Base-by-base conservation (phyloP, 2,888 invertebrate species). In the Andricus curvator region DNA sequence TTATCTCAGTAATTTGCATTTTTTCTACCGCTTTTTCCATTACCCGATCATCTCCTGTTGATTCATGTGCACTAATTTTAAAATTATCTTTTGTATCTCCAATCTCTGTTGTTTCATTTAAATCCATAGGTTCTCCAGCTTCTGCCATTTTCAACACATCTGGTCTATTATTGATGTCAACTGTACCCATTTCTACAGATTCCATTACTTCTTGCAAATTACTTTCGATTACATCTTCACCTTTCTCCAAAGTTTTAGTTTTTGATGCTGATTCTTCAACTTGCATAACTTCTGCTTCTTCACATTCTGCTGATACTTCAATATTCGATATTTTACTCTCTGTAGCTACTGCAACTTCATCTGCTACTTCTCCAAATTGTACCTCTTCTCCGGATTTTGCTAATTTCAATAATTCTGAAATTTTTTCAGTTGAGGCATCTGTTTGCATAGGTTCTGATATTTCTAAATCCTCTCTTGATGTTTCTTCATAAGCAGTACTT, bases 1-100 rank as follows among this genome's bases (percentile, higher is more conserved):
- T 11, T 11, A 60, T 13, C 11, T 60, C 60, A 22, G 1, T 3
- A 0, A 11, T 22, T 60, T 60, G 9, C 22, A 60, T 60, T 22
- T 22, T 22, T 13, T 80, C 74, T 15, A 17, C 13, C 41, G 8
- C 41, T 74, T 79, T 79, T 76, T 83, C 78, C 22, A 83, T 67
- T 13, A 37, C 20, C 37, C 60, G 62, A 44, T 68, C 70, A 44
- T 64, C 25, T n/a, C 17, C 60, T 65, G n/a, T 66, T 48, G 29
- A 41, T 78, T 78, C 44, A n/a, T 74, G 60, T n/a, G 67, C 20
- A 65, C 64, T 41, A 64, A 80, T 41, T 22, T 22, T 4, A 17
- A 5, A 1, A 48, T 41, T 41, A 41, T 5, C 17, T 17, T 48
- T 17, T 48, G 20, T 56, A 11, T 25, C n/a, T 22, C 5, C 33